phyloP scores from a whole-genome alignment of 2,888 invertebrate species.

The Apoda limacodes region DNA sequence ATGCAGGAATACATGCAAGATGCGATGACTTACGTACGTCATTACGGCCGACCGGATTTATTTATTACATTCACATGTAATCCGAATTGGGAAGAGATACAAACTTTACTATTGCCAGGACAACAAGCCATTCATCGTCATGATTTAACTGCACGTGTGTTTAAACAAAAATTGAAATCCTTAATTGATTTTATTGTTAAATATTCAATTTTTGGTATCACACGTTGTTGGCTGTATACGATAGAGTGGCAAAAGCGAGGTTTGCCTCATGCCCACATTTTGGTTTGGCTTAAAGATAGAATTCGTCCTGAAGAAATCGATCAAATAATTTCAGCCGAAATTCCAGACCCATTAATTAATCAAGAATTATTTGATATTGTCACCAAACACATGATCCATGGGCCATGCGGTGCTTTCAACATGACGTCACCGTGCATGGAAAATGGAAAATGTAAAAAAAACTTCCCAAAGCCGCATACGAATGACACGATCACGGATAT shows the following conservation, averaged over 20 bases:
- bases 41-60: too few relatives aligned
- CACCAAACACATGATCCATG: slow-evolving; percentile 11
- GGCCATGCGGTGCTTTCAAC: slow-evolving; percentile 13
- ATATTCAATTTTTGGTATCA: slow-evolving; percentile 5
- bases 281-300: slow-evolving; percentile 6
- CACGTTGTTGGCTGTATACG: slow-evolving; percentile 9
- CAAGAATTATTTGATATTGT: slow-evolving; percentile 11
- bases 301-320: slow-evolving; percentile 13
- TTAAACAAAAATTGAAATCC: too few relatives aligned
- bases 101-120: too few relatives aligned
- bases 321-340: slow-evolving; percentile 11
- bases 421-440: slow-evolving; percentile 11
- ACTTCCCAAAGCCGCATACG: slow-evolving; percentile 4
- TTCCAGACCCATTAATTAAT: slow-evolving; percentile 11
- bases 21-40: slow-evolving; percentile 23
- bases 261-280: slow-evolving; percentile 12
- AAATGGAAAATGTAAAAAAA: slow-evolving; percentile 9
- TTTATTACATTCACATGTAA: too few relatives aligned
- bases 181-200: slow-evolving; percentile 8
- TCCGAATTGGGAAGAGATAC: background rate
- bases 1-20: slow-evolving; percentile 26
- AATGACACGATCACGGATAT: slow-evolving; percentile 9
- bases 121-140: too few relatives aligned
- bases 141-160: too few relatives aligned
- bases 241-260: slow-evolving; percentile 9